Evolutionary conservation across 2,797 vertebrate genomes (phyloP).

Genomic region (Leucoraja ocellata): DNA sequence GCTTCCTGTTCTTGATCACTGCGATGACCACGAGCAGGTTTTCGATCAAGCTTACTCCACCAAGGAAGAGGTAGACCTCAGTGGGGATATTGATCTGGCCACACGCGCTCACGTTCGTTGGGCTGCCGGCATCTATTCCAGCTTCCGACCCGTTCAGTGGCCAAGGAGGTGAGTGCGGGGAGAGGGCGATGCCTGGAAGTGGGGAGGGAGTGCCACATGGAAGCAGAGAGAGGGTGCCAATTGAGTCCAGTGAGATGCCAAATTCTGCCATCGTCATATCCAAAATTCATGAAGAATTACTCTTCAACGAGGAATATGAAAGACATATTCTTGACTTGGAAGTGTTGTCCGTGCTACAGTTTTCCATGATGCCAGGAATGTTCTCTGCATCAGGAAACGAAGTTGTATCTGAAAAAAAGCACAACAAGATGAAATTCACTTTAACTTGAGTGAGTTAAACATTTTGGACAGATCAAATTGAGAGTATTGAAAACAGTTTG

Average conservation of each 20-base stretch:
- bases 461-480: too few relatives aligned
- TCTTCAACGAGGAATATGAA: not conserved
- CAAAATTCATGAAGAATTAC: not conserved
- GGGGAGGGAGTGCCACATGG: not conserved
- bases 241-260: not conserved
- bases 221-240: not conserved
- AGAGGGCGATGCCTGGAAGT: not conserved
- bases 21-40: slow-evolving; percentile 82
- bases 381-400: not conserved
- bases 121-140: not conserved
- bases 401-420: not conserved
- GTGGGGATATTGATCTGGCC: slow-evolving; percentile 65
- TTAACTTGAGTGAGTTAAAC: not conserved
- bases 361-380: not conserved
- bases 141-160: not conserved
- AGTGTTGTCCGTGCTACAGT: not conserved
- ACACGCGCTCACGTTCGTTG: not conserved
- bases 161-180: not conserved
- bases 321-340: not conserved
- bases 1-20: slow-evolving; percentile 76
- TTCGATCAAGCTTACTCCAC: slow-evolving; percentile 70
- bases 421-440: not conserved
- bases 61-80: slow-evolving; percentile 74
- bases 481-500: not conserved
- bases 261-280: not conserved